phyloP scores from a whole-genome alignment of 2,797 vertebrate species.

The Pangasius larnaudii region DNA sequence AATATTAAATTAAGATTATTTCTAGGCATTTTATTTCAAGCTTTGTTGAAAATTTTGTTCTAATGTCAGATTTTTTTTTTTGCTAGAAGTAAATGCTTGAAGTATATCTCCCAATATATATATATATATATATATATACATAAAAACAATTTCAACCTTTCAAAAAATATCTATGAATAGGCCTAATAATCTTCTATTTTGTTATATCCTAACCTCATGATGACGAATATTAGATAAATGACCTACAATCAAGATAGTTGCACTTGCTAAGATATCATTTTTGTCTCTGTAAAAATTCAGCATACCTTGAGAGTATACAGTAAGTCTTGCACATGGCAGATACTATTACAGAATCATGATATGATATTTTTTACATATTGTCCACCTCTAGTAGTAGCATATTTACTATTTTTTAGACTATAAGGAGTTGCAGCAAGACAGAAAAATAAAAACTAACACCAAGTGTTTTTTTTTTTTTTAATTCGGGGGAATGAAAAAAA shows the following conservation, averaged over 20 bases:
- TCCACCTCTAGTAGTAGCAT: neutral
- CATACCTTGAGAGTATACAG: too few species aligned
- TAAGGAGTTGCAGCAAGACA: neutral
- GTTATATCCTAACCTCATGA: neutral
- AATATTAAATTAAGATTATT: neutral
- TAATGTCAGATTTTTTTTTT: neutral
- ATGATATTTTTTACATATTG: neutral
- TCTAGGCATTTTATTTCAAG: neutral
- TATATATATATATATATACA: neutral
- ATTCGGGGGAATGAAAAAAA: neutral
- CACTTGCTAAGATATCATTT: neutral
- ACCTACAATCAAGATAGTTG: neutral
- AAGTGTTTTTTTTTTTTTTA: neutral
- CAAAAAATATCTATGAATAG: neutral
- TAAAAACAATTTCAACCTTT: too few species aligned
- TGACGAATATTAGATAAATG: neutral
- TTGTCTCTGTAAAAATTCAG: neutral
- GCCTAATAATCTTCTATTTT: neutral
- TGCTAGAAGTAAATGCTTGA: neutral
- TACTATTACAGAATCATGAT: neutral
- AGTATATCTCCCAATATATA: neutral
- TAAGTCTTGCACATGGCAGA: neutral
- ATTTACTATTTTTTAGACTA: neutral
- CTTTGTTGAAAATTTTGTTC: neutral
- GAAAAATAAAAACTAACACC: neutral